These are phyloP conservation scores for Colletes collaris DNA, from an alignment of 2,888 invertebrate genomes.

Conservation along the genomic window DNA sequence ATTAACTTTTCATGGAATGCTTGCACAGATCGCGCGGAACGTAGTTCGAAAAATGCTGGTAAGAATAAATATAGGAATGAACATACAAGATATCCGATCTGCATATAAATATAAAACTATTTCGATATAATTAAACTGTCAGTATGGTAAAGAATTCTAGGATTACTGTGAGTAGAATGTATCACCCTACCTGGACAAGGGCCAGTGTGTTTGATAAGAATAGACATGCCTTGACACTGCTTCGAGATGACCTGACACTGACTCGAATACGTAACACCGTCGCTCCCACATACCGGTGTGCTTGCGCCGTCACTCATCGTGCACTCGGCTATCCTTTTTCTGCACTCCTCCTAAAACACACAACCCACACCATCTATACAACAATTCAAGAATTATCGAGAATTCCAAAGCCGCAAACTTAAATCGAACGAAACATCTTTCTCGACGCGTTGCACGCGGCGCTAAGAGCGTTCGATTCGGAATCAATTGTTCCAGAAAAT, in stretches of 20 bases:
- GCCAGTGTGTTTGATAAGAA: conserved; percentile 89
- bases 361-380: neutral
- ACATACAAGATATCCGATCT: too few relatives aligned
- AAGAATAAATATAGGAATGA: too few relatives aligned
- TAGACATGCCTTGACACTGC: conserved; percentile 90
- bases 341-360: conserved; percentile 79
- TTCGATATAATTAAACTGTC: neutral
- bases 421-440: too few relatives aligned
- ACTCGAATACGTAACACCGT: conserved; percentile 92
- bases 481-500: too few relatives aligned
- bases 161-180: conserved; percentile 30
- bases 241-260: conserved; percentile 91
- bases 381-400: too few relatives aligned
- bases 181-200: conserved; percentile 87
- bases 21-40: too few relatives aligned
- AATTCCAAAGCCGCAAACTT: too few relatives aligned
- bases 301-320: conserved; percentile 72
- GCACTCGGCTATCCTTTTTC: conserved; percentile 79
- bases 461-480: too few relatives aligned
- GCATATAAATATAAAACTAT: too few relatives aligned
- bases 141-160: conserved; percentile 16
- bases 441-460: too few relatives aligned
- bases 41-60: too few relatives aligned
- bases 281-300: conserved; percentile 89
- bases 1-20: too few relatives aligned